Base-by-base conservation (phyloP, 2,888 invertebrate genomes). In the Apodemia duryi region DNA sequence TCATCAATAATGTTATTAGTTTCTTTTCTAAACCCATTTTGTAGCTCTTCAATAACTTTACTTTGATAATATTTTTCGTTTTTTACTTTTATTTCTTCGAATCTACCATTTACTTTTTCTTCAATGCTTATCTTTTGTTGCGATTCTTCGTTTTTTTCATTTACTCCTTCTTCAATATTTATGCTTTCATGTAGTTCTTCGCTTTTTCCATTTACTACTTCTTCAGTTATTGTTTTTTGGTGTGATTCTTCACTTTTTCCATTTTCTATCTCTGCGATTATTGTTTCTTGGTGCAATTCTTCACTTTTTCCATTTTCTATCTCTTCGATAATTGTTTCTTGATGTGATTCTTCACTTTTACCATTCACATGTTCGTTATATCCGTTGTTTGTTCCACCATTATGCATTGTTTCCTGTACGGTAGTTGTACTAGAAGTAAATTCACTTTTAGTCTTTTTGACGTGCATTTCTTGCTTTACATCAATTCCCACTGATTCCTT, bases 401-500 rank as follows among this genome's bases (percentile, higher is more conserved):
- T 61, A 38, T 61, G 49, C 7, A 38, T 9, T 13, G 28, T 9
- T 13, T 35, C n/a, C 60, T 61, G 61, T 51, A 61, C 38, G n/a
- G 35, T 35, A 28, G 41, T 38, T 41, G 61, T 63, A 66, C 65
- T 63, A 41, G 62, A 46, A 21, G 52, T 61, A 61, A 63, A 63
- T 49, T 74, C 69, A 29, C 65, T 57, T 64, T 69, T 68, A n/a
- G 43, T 60, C 54, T 63, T 46, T 63, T 70, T 67, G 51, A 63
- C 11, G 32, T 67, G 73, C 2, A 67, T 63, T 68, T 43, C 65
- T 64, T 61, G 61, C 11, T 64, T 67, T 35, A 54, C 35, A 77
- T 74, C 68, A 74, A 88, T 83, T 2, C 86, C 90, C 0, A 85
- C 86, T 70, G 88, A 84, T 74, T 86, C 85, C 77, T 90, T 91